phyloP scores from a whole-genome alignment of 2,113 vertebrate genomes.

The Clarias batrachus region DNA sequence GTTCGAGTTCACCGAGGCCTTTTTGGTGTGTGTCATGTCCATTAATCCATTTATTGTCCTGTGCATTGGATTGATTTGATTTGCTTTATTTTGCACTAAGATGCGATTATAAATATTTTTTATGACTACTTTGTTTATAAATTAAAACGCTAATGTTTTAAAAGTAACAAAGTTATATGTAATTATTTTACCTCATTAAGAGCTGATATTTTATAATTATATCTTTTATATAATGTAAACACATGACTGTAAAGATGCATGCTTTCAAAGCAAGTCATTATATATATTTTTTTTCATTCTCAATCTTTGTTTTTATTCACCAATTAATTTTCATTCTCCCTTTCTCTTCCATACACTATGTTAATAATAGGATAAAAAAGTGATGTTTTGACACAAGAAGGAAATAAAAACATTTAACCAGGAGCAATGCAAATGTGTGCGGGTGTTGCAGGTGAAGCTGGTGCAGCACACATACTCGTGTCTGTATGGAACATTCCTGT shows the following conservation, averaged over 20 bases:
- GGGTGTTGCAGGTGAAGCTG: slow-evolving; percentile 84
- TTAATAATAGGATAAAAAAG: neutral
- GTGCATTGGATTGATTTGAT: neutral
- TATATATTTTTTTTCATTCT: neutral
- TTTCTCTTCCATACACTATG: neutral
- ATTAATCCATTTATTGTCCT: neutral
- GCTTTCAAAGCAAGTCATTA: neutral
- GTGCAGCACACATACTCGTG: slow-evolving; percentile 98
- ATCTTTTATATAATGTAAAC: neutral
- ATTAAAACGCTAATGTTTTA: too few species aligned
- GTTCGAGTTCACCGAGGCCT: slow-evolving; percentile 97
- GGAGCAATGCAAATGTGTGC: neutral
- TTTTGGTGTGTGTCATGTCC: slow-evolving; percentile 79
- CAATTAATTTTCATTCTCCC: neutral
- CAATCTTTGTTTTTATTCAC: neutral
- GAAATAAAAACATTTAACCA: neutral
- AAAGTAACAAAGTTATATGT: neutral
- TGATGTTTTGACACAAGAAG: neutral
- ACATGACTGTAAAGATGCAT: neutral
- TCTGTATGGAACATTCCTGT: slow-evolving; percentile 95
- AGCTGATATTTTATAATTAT: neutral
- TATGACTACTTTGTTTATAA: too few species aligned
- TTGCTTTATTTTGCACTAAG: neutral
- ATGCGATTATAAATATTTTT: neutral
- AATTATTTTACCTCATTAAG: neutral